Conservation (phyloP, 2,888 invertebrate genomes). For the Lithophane semibrunnea region DNA sequence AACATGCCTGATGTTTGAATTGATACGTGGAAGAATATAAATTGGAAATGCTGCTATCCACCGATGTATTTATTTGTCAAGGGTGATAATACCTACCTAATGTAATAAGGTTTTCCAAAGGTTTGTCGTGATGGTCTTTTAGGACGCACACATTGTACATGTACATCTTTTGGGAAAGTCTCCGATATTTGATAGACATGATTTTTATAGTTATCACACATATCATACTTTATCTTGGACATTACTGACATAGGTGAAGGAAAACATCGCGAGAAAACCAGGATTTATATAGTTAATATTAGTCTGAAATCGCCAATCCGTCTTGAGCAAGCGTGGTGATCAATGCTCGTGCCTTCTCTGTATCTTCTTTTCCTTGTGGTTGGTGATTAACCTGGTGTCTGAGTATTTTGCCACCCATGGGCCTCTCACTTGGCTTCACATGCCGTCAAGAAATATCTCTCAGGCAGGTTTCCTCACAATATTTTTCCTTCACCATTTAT, state of each 20-base stretch:
- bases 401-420: no score
- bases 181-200: neutral
- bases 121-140: neutral
- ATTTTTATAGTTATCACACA: neutral
- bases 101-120: neutral
- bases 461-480: no score
- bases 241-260: neutral
- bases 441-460: no score
- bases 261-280: neutral
- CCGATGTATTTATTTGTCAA: neutral
- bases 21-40: constrained; percentile 39
- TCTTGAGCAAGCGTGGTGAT: neutral
- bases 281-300: neutral
- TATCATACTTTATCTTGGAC: neutral
- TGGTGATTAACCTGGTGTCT: no score
- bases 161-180: neutral
- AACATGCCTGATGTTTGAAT: constrained; percentile 45
- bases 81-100: neutral
- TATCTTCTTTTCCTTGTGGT: no score
- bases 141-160: neutral
- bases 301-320: neutral
- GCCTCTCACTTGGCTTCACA: no score
- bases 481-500: no score
- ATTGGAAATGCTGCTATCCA: constrained; percentile 23
- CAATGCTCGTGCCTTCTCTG: neutral